Conservation (phyloP, 2,797 vertebrate species). For the Phalanger gymnotis region DNA sequence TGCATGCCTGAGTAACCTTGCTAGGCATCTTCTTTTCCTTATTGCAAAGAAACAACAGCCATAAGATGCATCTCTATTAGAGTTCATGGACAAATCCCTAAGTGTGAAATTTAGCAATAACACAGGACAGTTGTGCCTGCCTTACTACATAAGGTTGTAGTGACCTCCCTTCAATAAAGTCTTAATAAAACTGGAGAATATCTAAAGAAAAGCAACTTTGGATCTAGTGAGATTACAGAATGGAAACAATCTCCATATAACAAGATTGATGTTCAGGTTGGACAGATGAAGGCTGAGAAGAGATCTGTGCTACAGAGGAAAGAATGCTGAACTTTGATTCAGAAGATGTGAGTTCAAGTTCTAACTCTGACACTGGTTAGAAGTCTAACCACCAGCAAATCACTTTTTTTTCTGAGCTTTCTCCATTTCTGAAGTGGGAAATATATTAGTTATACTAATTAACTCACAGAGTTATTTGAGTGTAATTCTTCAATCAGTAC, state of each 20-base stretch:
- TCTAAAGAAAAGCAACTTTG: background rate
- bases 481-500: background rate
- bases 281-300: background rate
- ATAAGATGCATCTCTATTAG: background rate
- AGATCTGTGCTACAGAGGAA: background rate
- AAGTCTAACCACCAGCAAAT: background rate
- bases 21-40: background rate
- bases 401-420: background rate
- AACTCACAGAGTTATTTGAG: background rate
- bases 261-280: background rate
- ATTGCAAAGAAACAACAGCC: background rate
- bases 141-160: background rate
- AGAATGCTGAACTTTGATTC: background rate
- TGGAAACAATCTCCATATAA: background rate
- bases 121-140: background rate
- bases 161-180: background rate
- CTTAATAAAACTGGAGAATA: background rate
- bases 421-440: background rate
- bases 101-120: background rate
- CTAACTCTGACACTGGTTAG: background rate
- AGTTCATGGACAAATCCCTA: background rate
- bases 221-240: background rate
- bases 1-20: background rate
- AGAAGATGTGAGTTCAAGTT: background rate
- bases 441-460: background rate